Conservation (phyloP, 2,797 vertebrate species). For the Moxostoma hubbsi region DNA sequence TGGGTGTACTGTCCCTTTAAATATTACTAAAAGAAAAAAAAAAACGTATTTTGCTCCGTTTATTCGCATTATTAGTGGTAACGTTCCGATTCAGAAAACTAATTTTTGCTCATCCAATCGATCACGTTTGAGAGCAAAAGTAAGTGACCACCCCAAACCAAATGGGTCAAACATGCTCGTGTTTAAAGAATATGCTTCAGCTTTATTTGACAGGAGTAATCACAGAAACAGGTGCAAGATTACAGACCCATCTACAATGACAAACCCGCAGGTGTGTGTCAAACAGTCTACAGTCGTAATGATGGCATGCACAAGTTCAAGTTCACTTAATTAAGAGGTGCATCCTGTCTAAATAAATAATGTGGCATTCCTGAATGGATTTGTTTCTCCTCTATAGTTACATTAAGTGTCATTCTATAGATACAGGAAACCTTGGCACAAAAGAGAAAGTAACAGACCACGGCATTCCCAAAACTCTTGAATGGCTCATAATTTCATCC, state of each 20-base stretch:
- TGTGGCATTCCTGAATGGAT: conserved; percentile 10
- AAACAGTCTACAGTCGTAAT: not conserved
- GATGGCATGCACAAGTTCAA: not conserved
- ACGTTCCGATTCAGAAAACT: not conserved
- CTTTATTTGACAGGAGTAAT: conserved; percentile 28
- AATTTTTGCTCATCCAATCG: not conserved
- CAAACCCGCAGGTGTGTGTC: not conserved
- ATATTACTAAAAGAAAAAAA: no score
- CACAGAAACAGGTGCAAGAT: not conserved
- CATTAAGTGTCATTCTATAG: conserved; percentile 27
- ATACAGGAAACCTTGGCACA: conserved; percentile 51
- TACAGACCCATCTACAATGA: not conserved
- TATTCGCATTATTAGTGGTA: conserved; percentile 3
- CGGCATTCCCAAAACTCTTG: conserved; percentile 28
- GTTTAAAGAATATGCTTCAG: not conserved
- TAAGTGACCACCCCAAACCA: not conserved
- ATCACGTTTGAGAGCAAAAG: not conserved
- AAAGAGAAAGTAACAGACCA: not conserved
- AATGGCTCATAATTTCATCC: conserved; percentile 16
- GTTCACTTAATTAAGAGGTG: not conserved
- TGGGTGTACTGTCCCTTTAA: no score
- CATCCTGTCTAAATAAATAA: conserved; percentile 29
- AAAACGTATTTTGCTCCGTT: not conserved
- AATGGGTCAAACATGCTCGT: not conserved
- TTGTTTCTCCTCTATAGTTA: not conserved